Evolutionary conservation across 2,797 vertebrate species (phyloP).

Genomic region (Menidia menidia): DNA sequence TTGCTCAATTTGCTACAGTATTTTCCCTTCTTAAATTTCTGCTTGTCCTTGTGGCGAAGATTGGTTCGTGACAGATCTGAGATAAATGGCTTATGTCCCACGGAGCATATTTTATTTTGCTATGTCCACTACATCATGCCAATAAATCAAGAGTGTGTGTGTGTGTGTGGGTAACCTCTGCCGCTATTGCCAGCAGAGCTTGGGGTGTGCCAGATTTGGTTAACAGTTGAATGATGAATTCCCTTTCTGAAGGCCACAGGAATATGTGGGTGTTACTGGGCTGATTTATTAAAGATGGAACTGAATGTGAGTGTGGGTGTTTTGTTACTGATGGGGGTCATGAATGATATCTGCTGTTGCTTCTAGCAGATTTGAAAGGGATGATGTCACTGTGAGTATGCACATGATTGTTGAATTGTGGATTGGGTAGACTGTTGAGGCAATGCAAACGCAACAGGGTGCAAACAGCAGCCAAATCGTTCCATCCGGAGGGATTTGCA

Average conservation of each 20-base stretch:
- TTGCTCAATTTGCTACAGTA: slow-evolving; percentile 49
- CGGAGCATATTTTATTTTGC: slow-evolving; percentile 77
- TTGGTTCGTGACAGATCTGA: slow-evolving; percentile 71
- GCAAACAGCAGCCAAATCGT: slow-evolving; percentile 19
- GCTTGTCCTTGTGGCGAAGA: slow-evolving; percentile 70
- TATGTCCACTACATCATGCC: slow-evolving; percentile 65
- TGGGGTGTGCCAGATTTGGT: slow-evolving; percentile 70
- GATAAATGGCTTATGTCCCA: slow-evolving; percentile 68
- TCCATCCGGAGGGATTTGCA: slow-evolving; percentile 40
- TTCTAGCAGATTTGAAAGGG: slow-evolving; percentile 47
- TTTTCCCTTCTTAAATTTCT: slow-evolving; percentile 60
- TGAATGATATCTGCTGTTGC: slow-evolving; percentile 68
- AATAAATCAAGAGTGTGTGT: slow-evolving; percentile 72
- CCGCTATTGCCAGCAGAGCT: slow-evolving; percentile 56
- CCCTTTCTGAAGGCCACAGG: slow-evolving; percentile 68
- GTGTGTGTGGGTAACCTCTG: slow-evolving; percentile 70
- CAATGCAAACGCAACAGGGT: slow-evolving; percentile 59
- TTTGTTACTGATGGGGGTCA: slow-evolving; percentile 60
- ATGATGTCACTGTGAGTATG: slow-evolving; percentile 66
- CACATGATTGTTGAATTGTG: slow-evolving; percentile 45
- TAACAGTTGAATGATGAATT: slow-evolving; percentile 74
- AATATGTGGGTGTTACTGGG: slow-evolving; percentile 60
- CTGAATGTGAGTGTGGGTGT: slow-evolving; percentile 62
- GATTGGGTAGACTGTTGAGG: slow-evolving; percentile 49
- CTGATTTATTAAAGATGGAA: slow-evolving; percentile 78